Conservation (phyloP, 1,140 invertebrate species). For the Mylabris phalerata region DNA sequence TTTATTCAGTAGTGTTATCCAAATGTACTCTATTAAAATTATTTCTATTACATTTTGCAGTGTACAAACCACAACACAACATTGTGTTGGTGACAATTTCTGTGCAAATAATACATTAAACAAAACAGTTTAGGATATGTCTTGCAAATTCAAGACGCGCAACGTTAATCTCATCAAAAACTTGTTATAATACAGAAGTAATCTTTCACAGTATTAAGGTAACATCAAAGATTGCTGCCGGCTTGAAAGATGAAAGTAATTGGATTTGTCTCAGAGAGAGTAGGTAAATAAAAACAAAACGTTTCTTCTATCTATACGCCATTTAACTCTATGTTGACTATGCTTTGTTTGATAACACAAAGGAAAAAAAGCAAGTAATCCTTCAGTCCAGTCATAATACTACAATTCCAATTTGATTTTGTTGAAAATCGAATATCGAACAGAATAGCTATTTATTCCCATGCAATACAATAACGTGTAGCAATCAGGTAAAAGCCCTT, state of each 20-base stretch:
- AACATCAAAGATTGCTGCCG: slow-evolving; percentile 29
- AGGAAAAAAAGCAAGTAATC: too few relatives aligned
- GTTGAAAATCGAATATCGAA: too few relatives aligned
- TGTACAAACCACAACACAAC: too few relatives aligned
- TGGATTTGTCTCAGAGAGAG: slow-evolving; percentile 23
- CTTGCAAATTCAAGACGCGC: slow-evolving; percentile 18
- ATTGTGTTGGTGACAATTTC: slow-evolving; percentile 7
- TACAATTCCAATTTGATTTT: too few relatives aligned
- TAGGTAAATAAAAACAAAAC: slow-evolving; percentile 16
- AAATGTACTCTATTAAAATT: too few relatives aligned
- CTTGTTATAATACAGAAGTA: slow-evolving; percentile 36
- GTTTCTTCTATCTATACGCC: slow-evolving; percentile 6
- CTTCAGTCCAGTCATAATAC: too few relatives aligned
- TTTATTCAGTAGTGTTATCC: too few relatives aligned
- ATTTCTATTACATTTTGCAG: too few relatives aligned
- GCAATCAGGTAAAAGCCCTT: slow-evolving; percentile 9
- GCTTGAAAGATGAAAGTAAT: slow-evolving; percentile 29
- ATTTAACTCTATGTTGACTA: slow-evolving; percentile 5
- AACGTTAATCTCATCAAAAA: slow-evolving; percentile 34
- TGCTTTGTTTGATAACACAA: too few relatives aligned
- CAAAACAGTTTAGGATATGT: slow-evolving; percentile 24
- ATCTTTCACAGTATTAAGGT: slow-evolving; percentile 31
- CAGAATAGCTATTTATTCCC: too few relatives aligned
- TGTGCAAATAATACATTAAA: slow-evolving; percentile 17
- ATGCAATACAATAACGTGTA: neutral